phyloP scores from a whole-genome alignment of 2,797 vertebrate genomes.

The Gobionotothen gibberifrons region DNA sequence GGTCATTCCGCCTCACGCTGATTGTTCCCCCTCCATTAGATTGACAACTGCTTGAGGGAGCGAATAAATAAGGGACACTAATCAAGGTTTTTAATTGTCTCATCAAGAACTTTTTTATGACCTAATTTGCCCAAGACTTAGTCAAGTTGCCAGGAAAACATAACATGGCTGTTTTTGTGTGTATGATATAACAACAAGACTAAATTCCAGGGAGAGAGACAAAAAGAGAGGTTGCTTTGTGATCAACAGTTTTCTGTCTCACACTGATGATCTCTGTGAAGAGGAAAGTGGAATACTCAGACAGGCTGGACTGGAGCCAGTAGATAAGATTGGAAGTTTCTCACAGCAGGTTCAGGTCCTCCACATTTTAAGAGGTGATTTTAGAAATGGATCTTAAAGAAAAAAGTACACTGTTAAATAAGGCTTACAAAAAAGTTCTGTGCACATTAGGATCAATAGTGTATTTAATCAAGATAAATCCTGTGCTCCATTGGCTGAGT shows the following conservation, averaged over 20 bases:
- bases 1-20: constrained; percentile 23
- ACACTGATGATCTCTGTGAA: constrained; percentile 21
- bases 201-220: background rate
- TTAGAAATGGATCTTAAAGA: background rate
- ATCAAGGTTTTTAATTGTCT: constrained; percentile 50
- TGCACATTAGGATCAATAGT: background rate
- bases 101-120: constrained; percentile 15
- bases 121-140: background rate
- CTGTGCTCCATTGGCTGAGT: background rate
- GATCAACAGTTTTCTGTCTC: constrained; percentile 10
- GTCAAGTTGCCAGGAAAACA: background rate
- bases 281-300: constrained; percentile 28
- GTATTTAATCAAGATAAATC: background rate
- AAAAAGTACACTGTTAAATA: background rate
- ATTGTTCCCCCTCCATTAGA: constrained; percentile 26
- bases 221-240: constrained; percentile 22
- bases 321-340: constrained; percentile 8
- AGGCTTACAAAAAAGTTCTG: background rate
- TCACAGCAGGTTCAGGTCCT: background rate
- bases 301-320: background rate
- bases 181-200: constrained; percentile 5
- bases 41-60: constrained; percentile 6
- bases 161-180: background rate
- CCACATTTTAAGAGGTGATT: background rate
- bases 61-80: constrained; percentile 5